These are phyloP conservation scores for Dilophus febrilis DNA, from an alignment of 2,888 invertebrate species.

Conservation along the genomic window DNA sequence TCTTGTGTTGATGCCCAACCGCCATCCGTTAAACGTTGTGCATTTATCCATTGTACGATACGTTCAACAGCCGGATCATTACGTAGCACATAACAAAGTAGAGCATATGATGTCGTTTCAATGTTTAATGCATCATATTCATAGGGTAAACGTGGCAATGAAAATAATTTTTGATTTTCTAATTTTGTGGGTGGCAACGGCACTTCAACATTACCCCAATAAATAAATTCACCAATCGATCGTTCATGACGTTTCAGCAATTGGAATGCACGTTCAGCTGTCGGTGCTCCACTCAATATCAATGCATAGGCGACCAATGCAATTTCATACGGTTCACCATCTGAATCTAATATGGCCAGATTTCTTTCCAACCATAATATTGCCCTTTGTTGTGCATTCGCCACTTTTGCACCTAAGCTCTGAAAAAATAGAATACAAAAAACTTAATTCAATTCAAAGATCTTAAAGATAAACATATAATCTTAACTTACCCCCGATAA, in stretches of 20 bases:
- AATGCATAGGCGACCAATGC: conserved; percentile 83
- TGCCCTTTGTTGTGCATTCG: conserved; percentile 57
- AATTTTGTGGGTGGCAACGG: conserved; percentile 69
- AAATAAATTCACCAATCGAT: conserved; percentile 61
- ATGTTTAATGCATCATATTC: conserved; percentile 81
- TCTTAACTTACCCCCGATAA: conserved; percentile 35
- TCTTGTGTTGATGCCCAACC: conserved; percentile 86
- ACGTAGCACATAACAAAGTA: conserved; percentile 73
- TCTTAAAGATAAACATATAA: not conserved
- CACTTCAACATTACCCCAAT: conserved; percentile 68
- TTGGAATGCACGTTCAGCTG: conserved; percentile 65
- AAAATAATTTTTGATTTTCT: conserved; percentile 83
- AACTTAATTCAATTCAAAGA: not conserved
- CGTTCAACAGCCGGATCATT: conserved; percentile 67
- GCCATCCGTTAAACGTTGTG: conserved; percentile 69
- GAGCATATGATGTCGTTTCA: conserved; percentile 81
- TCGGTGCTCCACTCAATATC: conserved; percentile 65
- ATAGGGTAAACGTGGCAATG: conserved; percentile 73
- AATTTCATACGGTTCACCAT: conserved; percentile 64
- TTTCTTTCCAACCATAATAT: conserved; percentile 68
- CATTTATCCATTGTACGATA: conserved; percentile 81
- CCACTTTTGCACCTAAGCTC: conserved; percentile 58
- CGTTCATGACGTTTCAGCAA: conserved; percentile 48
- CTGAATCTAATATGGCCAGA: conserved; percentile 52
- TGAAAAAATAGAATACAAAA: not conserved